Percentiles rank a stretch among this genome's conserved stretches.
Evolutionary conservation across 1,140 invertebrate species (phyloP).

Genomic region (Achatina immaculata): DNA sequence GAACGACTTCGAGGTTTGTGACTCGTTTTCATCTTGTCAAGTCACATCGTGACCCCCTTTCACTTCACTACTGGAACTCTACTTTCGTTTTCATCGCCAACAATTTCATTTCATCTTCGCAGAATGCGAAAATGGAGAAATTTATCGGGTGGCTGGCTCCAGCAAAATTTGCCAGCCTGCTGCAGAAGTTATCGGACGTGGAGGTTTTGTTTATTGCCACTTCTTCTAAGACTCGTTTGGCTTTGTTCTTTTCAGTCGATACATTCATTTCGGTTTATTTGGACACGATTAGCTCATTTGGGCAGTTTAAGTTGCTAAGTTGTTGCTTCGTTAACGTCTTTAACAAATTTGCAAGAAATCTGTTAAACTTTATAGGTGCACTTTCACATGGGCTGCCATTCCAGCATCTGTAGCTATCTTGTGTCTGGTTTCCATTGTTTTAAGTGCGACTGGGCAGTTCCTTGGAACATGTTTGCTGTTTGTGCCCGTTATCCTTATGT

Average conservation of each 20-base stretch:
- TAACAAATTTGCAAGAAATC: no score
- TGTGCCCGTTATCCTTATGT: no score
- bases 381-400: no score
- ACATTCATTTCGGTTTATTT: not conserved
- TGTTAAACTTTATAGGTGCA: no score
- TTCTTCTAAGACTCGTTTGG: not conserved
- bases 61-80: not conserved
- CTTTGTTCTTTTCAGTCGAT: not conserved
- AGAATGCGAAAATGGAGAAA: not conserved
- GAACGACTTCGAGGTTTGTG: conserved; percentile 41
- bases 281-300: not conserved
- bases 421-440: no score
- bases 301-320: no score
- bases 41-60: conserved; percentile 29
- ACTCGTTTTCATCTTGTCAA: conserved; percentile 35
- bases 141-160: not conserved
- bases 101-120: not conserved
- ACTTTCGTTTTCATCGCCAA: conserved; percentile 23
- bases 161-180: not conserved
- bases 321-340: no score
- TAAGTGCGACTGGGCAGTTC: no score
- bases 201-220: not conserved
- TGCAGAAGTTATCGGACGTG: not conserved
- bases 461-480: no score
- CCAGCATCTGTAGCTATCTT: no score